Conservation (phyloP, 1,140 invertebrate genomes). For the Penaeus vannamei region DNA sequence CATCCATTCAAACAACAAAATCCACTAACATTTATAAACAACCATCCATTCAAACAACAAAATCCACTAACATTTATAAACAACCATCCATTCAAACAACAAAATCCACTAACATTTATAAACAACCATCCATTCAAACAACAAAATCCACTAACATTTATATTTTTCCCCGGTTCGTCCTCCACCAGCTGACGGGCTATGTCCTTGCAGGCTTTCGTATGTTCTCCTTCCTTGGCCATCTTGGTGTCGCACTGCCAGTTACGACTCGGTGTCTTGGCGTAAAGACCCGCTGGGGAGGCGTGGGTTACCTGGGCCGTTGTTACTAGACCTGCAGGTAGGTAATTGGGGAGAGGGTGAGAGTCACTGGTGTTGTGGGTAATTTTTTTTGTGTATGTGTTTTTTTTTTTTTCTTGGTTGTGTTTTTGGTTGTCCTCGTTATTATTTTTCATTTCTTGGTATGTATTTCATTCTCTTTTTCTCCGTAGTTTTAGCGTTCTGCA, state of each 20-base stretch:
- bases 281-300: conserved; percentile 89
- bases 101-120: too few species aligned
- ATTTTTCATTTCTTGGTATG: too few species aligned
- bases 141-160: conserved; percentile 25
- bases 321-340: conserved; percentile 80
- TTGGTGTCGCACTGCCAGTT: conserved; percentile 83
- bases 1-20: too few species aligned
- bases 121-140: too few species aligned
- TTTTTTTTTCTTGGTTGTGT: too few species aligned
- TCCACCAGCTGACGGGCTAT: conserved; percentile 69
- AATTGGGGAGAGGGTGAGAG: not conserved
- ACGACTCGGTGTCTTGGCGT: conserved; percentile 81
- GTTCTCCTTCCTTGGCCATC: not conserved
- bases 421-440: too few species aligned
- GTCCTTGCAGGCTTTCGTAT: conserved; percentile 64
- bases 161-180: conserved; percentile 67
- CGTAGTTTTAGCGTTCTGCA: too few species aligned
- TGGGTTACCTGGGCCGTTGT: conserved; percentile 93
- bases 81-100: too few species aligned
- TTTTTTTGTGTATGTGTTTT: too few species aligned
- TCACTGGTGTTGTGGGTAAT: not conserved
- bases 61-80: conserved; percentile 35
- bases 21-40: too few species aligned
- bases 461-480: too few species aligned
- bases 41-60: too few species aligned